phyloP scores from a whole-genome alignment of 2,888 invertebrate genomes.

The Omphaloscelis lunosa region DNA sequence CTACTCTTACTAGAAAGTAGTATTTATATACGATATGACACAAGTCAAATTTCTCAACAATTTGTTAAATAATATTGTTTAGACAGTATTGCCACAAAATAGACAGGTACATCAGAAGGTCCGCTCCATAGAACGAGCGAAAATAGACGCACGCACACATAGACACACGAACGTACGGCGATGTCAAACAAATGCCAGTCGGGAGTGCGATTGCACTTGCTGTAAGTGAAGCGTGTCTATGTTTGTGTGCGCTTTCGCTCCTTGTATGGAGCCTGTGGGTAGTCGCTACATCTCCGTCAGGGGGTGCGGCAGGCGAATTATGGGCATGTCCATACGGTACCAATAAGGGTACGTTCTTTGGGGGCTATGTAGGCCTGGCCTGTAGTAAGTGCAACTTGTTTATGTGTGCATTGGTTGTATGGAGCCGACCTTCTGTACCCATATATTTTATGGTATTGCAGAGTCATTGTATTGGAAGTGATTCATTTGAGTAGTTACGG shows the following conservation, averaged over 20 bases:
- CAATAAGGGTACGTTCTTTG: too few relatives aligned
- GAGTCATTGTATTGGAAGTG: slow-evolving; percentile 24
- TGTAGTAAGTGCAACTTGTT: not conserved
- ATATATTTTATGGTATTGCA: not conserved
- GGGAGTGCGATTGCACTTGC: not conserved
- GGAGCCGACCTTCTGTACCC: not conserved
- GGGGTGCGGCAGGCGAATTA: too few relatives aligned
- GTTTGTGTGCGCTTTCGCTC: not conserved
- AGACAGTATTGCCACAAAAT: not conserved
- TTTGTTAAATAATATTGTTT: slow-evolving; percentile 32
- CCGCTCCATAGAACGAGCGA: not conserved
- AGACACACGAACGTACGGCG: too few relatives aligned
- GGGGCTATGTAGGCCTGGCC: not conserved
- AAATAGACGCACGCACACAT: not conserved
- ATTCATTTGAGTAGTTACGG: slow-evolving; percentile 32
- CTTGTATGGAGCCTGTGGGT: not conserved
- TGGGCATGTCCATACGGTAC: not conserved
- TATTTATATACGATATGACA: slow-evolving; percentile 18
- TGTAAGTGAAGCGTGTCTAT: not conserved
- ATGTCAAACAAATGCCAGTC: not conserved
- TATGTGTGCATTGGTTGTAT: not conserved
- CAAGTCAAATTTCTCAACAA: slow-evolving; percentile 15
- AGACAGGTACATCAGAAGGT: not conserved
- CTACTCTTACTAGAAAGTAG: slow-evolving; percentile 45
- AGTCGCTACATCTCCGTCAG: not conserved